Evolutionary conservation across 2,797 vertebrate species (phyloP).

Genomic region (Eulemur mongoz): DNA sequence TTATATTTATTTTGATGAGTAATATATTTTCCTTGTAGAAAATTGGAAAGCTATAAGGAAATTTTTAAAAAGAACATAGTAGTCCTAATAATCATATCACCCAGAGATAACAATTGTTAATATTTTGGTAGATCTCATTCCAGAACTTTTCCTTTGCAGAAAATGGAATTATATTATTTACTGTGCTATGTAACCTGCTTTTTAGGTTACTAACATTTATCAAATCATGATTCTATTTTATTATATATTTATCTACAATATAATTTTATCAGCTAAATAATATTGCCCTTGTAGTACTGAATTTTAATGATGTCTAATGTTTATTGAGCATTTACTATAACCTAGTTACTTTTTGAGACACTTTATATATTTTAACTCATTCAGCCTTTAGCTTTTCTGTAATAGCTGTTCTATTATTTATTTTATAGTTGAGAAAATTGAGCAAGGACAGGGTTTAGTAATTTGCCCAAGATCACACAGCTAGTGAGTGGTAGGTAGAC

Average conservation of each 20-base stretch:
- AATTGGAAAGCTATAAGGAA: background rate
- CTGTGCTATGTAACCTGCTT: background rate
- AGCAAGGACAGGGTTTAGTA: background rate
- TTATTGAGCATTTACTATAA: background rate
- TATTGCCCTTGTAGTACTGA: background rate
- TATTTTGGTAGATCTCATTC: background rate
- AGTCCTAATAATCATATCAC: background rate
- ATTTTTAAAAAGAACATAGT: background rate
- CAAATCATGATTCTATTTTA: background rate
- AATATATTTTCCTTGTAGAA: slow-evolving; percentile 15
- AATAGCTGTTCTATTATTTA: background rate
- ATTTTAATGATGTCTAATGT: background rate
- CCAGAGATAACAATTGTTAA: background rate
- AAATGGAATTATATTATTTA: background rate
- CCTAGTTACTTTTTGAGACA: background rate
- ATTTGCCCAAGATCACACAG: background rate
- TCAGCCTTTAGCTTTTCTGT: background rate
- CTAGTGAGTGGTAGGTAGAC: background rate
- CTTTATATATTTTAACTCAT: slow-evolving; percentile 8
- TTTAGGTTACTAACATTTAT: slow-evolving; percentile 22
- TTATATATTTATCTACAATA: background rate
- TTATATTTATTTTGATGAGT: slow-evolving; percentile 45
- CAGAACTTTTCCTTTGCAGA: background rate
- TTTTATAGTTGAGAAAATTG: background rate
- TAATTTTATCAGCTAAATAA: slow-evolving; percentile 24